phyloP scores from a whole-genome alignment of 2,888 invertebrate species.

The Zelleria hepariella region DNA sequence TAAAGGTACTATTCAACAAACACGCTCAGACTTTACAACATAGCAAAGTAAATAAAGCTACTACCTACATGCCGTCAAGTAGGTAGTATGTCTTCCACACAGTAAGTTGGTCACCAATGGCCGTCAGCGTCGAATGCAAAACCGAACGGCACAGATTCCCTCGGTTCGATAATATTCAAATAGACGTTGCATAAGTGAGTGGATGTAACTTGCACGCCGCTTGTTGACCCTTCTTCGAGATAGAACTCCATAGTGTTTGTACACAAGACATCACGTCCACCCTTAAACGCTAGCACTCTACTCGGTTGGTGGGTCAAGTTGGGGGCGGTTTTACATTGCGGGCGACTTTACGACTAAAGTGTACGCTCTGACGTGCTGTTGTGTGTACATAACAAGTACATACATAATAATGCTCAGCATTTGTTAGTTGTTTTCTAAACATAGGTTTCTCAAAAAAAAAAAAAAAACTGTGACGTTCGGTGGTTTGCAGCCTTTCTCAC shows the following conservation, averaged over 20 bases:
- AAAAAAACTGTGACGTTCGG: neutral
- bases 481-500: neutral
- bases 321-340: too few species aligned
- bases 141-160: slow-evolving; percentile 48
- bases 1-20: too few species aligned
- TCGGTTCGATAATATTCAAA: slow-evolving; percentile 52
- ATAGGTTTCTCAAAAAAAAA: neutral
- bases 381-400: too few species aligned
- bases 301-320: too few species aligned
- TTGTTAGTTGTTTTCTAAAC: neutral
- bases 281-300: too few species aligned
- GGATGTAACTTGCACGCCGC: neutral
- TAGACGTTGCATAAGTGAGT: slow-evolving; percentile 33
- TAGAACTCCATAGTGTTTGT: too few species aligned
- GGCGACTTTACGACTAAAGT: too few species aligned
- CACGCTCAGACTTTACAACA: too few species aligned
- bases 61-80: neutral
- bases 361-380: too few species aligned
- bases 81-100: neutral
- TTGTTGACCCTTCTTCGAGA: neutral
- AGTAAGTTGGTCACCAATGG: neutral
- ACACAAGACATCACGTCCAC: too few species aligned
- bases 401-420: too few species aligned
- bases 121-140: slow-evolving; percentile 39
- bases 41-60: too few species aligned